Conservation (phyloP, 2,888 invertebrate species). For the Enchytraeus crypticus region DNA sequence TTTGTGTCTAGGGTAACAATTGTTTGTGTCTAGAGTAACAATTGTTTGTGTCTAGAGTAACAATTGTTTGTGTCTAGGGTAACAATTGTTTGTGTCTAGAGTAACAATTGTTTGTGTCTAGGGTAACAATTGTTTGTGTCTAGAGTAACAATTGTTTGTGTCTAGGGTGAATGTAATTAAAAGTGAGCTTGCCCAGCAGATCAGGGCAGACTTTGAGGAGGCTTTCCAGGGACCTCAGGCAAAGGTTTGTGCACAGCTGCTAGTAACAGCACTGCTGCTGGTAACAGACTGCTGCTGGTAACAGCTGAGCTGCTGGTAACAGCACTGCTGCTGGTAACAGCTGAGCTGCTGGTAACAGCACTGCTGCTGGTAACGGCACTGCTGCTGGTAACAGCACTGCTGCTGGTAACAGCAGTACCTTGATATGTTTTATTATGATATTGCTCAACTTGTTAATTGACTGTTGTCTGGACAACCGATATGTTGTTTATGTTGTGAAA, state of each 20-base stretch:
- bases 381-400: not conserved
- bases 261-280: too few species aligned
- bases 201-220: constrained; percentile 80
- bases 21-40: too few species aligned
- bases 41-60: too few species aligned
- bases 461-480: too few species aligned
- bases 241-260: constrained; percentile 42
- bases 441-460: too few species aligned
- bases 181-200: constrained; percentile 71
- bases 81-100: too few species aligned
- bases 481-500: too few species aligned
- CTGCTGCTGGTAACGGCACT: not conserved
- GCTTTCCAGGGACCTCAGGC: constrained; percentile 55
- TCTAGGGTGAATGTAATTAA: constrained; percentile 64
- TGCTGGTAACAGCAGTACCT: not conserved
- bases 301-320: not conserved
- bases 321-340: not conserved
- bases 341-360: not conserved
- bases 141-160: not conserved
- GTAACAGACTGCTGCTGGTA: not conserved
- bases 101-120: too few species aligned
- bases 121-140: too few species aligned
- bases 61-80: too few species aligned
- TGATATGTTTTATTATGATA: not conserved
- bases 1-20: too few species aligned